A percentile compares a stretch with the other conserved stretches of the same genome.
These are phyloP conservation scores for Tenualosa ilisha DNA, from an alignment of 2,797 vertebrate genomes.

Conservation along the genomic window DNA sequence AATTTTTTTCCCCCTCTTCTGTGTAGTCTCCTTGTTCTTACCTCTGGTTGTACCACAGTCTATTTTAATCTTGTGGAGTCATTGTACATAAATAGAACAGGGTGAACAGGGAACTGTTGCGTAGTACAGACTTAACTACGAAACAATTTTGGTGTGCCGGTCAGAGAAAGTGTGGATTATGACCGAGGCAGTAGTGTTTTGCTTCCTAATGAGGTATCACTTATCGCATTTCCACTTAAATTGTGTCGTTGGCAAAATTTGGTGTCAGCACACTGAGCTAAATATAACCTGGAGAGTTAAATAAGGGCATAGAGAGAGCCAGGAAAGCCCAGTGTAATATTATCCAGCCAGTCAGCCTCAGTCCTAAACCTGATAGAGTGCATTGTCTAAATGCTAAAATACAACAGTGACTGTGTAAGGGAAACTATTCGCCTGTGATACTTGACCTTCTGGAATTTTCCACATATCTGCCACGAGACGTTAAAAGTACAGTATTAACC, in stretches of 20 bases:
- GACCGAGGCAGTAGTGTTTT: slow-evolving; percentile 43
- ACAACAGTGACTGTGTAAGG: slow-evolving; percentile 74
- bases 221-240: slow-evolving; percentile 70
- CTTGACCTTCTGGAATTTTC: slow-evolving; percentile 75
- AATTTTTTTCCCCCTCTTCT: neutral
- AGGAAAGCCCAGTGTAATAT: slow-evolving; percentile 78
- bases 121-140: slow-evolving; percentile 2
- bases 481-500: slow-evolving; percentile 64
- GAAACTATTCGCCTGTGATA: slow-evolving; percentile 78
- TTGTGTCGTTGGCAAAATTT: slow-evolving; percentile 78
- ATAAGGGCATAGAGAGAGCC: slow-evolving; percentile 78
- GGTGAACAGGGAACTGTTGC: neutral
- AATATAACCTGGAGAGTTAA: slow-evolving; percentile 79
- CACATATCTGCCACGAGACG: slow-evolving; percentile 59
- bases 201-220: slow-evolving; percentile 63
- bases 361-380: slow-evolving; percentile 66
- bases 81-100: neutral
- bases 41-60: neutral
- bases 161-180: slow-evolving; percentile 9
- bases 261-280: slow-evolving; percentile 72
- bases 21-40: slow-evolving; percentile 25
- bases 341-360: slow-evolving; percentile 64
- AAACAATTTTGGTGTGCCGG: slow-evolving; percentile 17
- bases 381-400: slow-evolving; percentile 78
- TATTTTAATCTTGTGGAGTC: slow-evolving; percentile 25